phyloP scores from a whole-genome alignment of 2,113 vertebrate genomes.

The Cinclus mexicanus region DNA sequence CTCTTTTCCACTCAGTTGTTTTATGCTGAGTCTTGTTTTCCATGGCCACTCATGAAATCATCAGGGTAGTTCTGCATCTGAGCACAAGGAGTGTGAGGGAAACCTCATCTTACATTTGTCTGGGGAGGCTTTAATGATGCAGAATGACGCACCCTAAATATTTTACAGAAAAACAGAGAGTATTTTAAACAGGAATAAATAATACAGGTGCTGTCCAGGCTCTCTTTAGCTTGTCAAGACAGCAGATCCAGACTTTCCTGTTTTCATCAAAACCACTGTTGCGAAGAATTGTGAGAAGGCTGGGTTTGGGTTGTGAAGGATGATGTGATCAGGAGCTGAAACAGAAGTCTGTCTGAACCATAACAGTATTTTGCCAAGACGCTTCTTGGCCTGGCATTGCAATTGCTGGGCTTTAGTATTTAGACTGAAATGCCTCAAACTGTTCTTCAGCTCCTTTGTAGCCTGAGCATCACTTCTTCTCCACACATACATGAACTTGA shows the following conservation, averaged over 20 bases:
- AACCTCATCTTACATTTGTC: background rate
- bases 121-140: background rate
- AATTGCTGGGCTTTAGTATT: background rate
- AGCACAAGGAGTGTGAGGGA: background rate
- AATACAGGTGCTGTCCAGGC: background rate
- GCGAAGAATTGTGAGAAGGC: background rate
- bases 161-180: background rate
- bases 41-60: background rate
- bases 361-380: background rate
- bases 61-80: background rate
- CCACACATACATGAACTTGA: background rate
- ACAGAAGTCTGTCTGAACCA: background rate
- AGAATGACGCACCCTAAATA: background rate
- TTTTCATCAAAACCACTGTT: background rate
- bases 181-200: background rate
- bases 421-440: background rate
- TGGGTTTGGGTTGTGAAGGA: background rate
- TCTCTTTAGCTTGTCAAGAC: background rate
- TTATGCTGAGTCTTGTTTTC: background rate
- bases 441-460: conserved; percentile 25
- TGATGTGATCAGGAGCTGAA: background rate
- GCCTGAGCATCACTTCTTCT: background rate
- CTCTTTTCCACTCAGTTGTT: background rate
- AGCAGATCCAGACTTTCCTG: background rate
- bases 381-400: background rate